Evolutionary conservation across 2,113 vertebrate genomes (phyloP), one percentile per base, ranked within the genome.

Genomic region (Brachyhypopomus gauderio): DNA sequence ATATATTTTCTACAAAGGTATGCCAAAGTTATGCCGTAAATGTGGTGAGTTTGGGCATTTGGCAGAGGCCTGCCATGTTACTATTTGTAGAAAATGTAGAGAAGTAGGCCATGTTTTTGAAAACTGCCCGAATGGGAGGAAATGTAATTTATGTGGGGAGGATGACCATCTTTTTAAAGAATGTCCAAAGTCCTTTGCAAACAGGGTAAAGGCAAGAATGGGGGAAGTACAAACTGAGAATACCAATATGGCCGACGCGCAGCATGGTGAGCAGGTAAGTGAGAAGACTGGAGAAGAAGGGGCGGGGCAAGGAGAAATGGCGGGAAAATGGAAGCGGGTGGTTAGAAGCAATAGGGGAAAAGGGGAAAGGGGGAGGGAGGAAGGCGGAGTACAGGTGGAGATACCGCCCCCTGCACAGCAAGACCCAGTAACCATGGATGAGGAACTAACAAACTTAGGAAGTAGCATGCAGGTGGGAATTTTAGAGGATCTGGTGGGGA

Each of bases 61-160:
- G 12, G 77, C 52, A 0, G 66, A 80, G 22, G 77, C 77, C 0
- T 83, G 81, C 34, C n/a, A n/a, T n/a, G n/a, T n/a, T n/a, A 27
- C 71, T 83, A n/a, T n/a, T n/a, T 86, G 78, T 30, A 19, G 75
- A 2, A 79, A 67, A 16, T 82, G 79, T n/a, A 78, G 55, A 78
- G 75, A 82, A 56, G 81, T 84, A 74, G 75, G 82, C 0, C 75
- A 86, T 14, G 1, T 9, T 45, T 83, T 72, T 60, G 70, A 69
- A 12, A 34, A 84, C 2, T 78, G 75, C 4, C 2, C 78, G 1
- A 81, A 62, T 75, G 85, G 74, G 69, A 83, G 78, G 63, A 34
- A 8, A 67, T 84, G 78, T 11, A 85, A 82, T 12, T 12, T 30
- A 22, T 78, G 75, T 72, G 75, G 81, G 1, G 69, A 72, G 0